Conservation (phyloP, 2,797 vertebrate species). For the Enteromius argenteus region DNA sequence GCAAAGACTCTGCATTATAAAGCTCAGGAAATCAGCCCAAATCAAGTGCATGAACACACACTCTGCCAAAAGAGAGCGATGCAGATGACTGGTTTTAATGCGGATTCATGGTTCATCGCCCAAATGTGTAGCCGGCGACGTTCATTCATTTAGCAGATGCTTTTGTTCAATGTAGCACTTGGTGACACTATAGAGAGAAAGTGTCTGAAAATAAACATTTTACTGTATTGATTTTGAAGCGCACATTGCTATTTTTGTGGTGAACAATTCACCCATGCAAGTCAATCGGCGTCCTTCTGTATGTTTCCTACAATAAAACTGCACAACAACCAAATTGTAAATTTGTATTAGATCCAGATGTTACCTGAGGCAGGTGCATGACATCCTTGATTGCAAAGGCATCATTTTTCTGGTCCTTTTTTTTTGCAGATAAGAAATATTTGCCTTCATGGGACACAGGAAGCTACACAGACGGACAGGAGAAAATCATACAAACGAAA, state of each 20-base stretch:
- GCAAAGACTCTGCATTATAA: constrained; percentile 45
- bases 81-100: constrained; percentile 46
- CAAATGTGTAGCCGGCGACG: background rate
- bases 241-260: too few species aligned
- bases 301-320: too few species aligned
- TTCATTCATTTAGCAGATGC: background rate
- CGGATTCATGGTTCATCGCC: constrained; percentile 11
- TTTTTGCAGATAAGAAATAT: background rate
- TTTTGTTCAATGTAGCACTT: background rate
- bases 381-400: background rate
- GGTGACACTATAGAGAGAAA: background rate
- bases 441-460: background rate
- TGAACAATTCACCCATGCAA: too few species aligned
- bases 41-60: constrained; percentile 29
- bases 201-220: background rate
- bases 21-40: constrained; percentile 46
- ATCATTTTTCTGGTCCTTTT: background rate
- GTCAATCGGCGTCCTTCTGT: too few species aligned
- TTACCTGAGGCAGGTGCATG: constrained; percentile 10
- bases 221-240: too few species aligned
- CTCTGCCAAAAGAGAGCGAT: constrained; percentile 19
- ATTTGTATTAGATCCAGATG: background rate
- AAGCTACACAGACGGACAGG: background rate
- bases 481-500: background rate
- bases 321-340: too few species aligned